Conservation (phyloP, 2,888 invertebrate species). For the Eurytoma adleriae region DNA sequence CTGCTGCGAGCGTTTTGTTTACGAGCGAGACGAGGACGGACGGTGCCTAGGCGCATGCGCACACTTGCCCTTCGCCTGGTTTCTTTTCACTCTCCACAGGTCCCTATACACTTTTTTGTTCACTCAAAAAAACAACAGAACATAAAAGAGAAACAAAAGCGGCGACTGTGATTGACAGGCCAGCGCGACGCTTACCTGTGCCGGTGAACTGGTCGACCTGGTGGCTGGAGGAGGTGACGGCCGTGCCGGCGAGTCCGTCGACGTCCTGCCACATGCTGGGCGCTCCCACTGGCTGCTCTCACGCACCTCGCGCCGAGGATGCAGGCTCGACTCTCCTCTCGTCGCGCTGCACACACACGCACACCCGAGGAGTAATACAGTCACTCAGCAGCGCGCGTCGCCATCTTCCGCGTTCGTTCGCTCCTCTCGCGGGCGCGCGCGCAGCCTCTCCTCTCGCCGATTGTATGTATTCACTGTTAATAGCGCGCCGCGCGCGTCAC, state of each 20-base stretch:
- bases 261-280: conserved; percentile 74
- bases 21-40: conserved; percentile 17
- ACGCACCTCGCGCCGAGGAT: not conserved
- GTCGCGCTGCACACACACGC: conserved; percentile 7
- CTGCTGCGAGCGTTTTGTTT: conserved; percentile 43
- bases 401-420: not conserved
- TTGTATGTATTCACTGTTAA: too few relatives aligned
- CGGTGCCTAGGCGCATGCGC: conserved; percentile 45
- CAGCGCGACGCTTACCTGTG: conserved; percentile 65
- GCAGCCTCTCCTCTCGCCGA: conserved; percentile 58
- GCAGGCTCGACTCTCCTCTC: conserved; percentile 23
- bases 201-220: conserved; percentile 73
- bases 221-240: conserved; percentile 70
- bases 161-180: not conserved
- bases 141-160: not conserved
- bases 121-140: not conserved
- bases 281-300: not conserved
- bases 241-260: conserved; percentile 70
- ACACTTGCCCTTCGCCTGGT: conserved; percentile 28
- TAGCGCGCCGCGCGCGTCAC: too few relatives aligned
- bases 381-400: not conserved
- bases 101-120: not conserved
- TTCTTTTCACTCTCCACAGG: not conserved
- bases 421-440: not conserved
- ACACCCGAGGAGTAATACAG: conserved; percentile 39